Base-by-base conservation (phyloP, 2,113 vertebrate species). In the Rhagologus leucostigma region DNA sequence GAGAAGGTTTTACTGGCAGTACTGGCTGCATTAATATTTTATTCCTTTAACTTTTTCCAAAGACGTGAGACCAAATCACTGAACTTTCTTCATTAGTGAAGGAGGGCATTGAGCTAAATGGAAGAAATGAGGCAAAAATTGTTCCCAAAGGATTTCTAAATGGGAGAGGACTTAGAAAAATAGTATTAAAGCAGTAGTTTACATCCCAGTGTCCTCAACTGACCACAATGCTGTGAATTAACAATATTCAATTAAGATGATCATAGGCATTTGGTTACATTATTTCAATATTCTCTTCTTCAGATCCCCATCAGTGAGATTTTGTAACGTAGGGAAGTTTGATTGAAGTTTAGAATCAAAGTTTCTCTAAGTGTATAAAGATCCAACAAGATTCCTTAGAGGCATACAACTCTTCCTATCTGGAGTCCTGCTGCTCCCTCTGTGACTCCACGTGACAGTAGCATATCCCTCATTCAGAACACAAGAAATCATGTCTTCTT, bases 341-440 rank as follows among this genome's bases (percentile, higher is more conserved):
- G 67, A 65, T 44, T 53, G 7, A 46, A 52, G 8, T 59, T 65
- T 70, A 26, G 52, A 82, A 75, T 63, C 6, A 27, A 23, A 35
- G 12, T 55, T 90, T 75, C 9, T 84, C 0, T 63, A 11, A 30
- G 7, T 29, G 9, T 29, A 1, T 57, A 32, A 65, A 63, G 29
- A 26, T 77, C 29, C 26, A 35, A 6, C 16, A 24, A 49, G 42
- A 35, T 50, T 55, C 22, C 2, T 1, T 33, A 7, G 23, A 62
- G 50, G 3, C 7, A 2, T 29, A 13, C 5, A 24, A 0, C 71
- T 63, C 39, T 57, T 69, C 32, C 19, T 57, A 0, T n/a, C 32
- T 70, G 37, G 10, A 70, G 39, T 46, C 44, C n/a, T 3, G 1
- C 15, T 81, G 37, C 39, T 95, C 19, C 64, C 24, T 24, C 27